Base-by-base conservation (phyloP, 2,113 vertebrate species). In the Meles meles region DNA sequence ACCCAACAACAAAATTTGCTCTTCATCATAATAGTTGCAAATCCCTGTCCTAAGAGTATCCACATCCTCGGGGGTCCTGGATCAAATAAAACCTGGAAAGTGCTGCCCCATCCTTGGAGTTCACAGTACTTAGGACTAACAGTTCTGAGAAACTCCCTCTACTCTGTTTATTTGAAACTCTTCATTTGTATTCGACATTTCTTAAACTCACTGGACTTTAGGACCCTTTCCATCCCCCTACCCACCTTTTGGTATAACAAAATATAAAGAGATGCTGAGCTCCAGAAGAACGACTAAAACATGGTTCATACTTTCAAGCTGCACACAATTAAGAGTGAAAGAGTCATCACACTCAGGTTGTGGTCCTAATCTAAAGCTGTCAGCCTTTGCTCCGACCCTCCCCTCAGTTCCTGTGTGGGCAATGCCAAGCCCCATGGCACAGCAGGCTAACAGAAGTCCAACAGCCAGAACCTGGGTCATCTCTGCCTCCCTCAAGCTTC, bases 401-500 rank as follows among this genome's bases (percentile, higher is more conserved):
- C 21, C 10, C 39, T 49, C 67, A 37, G 21, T 55, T 15, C 59
- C 63, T 92, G 83, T 39, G 42, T 47, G 82, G 81, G 91, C 81
- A 44, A 87, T 74, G 92, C 92, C 97, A 98, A 96, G 47, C 89
- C 83, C 71, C 65, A 95, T 86, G 87, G 96, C 6, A 97, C 47
- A 39, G 88, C 57, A 97, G 88, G 92, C 95, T 90, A 94, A 89
- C 0, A 39, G 96, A 92, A 98, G 92, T 95, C 96, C 88, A 97
- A 91, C 90, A 96, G 96, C 93, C 65, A 97, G 97, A 97, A 71
- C 80, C 97, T 96, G 90, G 93, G 97, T 96, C 83, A 44, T 81
- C 90, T 97, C 96, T 96, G 97, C 44, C 42, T 20, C 96, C 96
- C 97, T 97, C 82, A 95, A 97, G 90, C 9, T 7, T 90, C 97